Evolutionary conservation across 2,113 vertebrate genomes (phyloP).

Genomic region (Thamnaconus septentrionalis): DNA sequence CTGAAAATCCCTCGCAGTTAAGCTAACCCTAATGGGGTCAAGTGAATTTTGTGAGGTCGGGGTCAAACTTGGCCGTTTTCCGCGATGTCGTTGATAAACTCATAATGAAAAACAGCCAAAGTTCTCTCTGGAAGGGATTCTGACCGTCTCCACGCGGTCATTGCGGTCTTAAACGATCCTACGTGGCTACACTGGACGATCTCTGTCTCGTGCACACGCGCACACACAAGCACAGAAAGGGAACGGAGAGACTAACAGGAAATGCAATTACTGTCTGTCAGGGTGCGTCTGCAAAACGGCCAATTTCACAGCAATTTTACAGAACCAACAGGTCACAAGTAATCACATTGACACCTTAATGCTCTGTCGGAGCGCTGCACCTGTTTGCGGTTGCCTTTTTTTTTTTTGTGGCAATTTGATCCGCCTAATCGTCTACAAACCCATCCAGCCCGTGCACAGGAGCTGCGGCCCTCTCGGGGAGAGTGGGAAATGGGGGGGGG

Average conservation of each 20-base stretch:
- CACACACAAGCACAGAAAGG: background rate
- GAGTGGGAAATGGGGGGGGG: slow-evolving; percentile 45
- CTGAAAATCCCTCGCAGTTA: slow-evolving; percentile 31
- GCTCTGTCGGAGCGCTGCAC: slow-evolving; percentile 50
- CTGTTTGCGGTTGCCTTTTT: slow-evolving; percentile 56
- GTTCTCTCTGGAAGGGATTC: too few relatives aligned
- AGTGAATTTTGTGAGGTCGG: slow-evolving; percentile 40
- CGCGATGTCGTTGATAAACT: slow-evolving; percentile 20
- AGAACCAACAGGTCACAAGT: slow-evolving; percentile 72
- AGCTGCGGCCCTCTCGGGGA: slow-evolving; percentile 45
- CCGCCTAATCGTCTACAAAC: slow-evolving; percentile 62
- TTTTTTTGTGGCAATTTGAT: slow-evolving; percentile 66
- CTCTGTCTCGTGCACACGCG: slow-evolving; percentile 10
- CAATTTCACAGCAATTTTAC: slow-evolving; percentile 74
- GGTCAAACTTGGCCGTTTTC: slow-evolving; percentile 25
- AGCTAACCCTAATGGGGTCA: slow-evolving; percentile 30
- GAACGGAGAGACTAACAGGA: slow-evolving; percentile 62
- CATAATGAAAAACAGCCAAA: slow-evolving; percentile 33
- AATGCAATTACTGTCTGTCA: slow-evolving; percentile 76
- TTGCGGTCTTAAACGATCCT: slow-evolving; percentile 12
- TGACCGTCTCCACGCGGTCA: slow-evolving; percentile 15
- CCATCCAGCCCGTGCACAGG: slow-evolving; percentile 69
- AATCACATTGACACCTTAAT: slow-evolving; percentile 71
- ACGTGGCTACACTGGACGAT: slow-evolving; percentile 23
- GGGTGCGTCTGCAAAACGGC: slow-evolving; percentile 51